A percentile compares a stretch with the other conserved stretches of the same genome.
phyloP scores from a whole-genome alignment of 2,888 invertebrate genomes.

The Terebella lapidaria region DNA sequence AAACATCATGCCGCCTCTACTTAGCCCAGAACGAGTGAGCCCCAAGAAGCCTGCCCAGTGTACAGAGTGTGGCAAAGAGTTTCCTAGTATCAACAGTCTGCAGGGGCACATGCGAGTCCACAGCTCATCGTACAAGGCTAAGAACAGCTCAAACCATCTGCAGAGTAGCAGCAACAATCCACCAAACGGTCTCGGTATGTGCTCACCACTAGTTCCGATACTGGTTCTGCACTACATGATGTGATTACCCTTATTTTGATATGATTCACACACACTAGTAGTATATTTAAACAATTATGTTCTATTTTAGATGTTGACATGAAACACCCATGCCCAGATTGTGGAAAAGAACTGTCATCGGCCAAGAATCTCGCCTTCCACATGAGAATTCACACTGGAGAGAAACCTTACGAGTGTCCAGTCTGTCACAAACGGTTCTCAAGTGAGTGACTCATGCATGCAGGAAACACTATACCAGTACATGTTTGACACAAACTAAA shows the following conservation, averaged over 20 bases:
- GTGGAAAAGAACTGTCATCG: slow-evolving; percentile 52
- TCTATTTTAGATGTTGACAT: too few species aligned
- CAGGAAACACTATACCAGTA: too few species aligned
- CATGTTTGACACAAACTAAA: too few species aligned
- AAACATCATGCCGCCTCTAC: not conserved
- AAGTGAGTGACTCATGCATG: slow-evolving; percentile 7
- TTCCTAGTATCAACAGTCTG: slow-evolving; percentile 55
- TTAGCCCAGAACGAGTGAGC: not conserved
- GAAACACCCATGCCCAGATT: slow-evolving; percentile 47
- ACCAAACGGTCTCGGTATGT: too few species aligned
- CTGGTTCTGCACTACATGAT: too few species aligned
- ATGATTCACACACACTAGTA: too few species aligned
- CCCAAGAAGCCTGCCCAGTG: slow-evolving; percentile 32
- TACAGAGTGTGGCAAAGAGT: slow-evolving; percentile 54
- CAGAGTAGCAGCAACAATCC: too few species aligned
- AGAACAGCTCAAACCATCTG: not conserved
- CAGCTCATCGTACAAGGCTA: slow-evolving; percentile 2
- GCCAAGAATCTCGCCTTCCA: slow-evolving; percentile 51
- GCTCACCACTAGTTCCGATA: too few species aligned
- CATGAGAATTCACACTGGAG: slow-evolving; percentile 54
- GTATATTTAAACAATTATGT: too few species aligned
- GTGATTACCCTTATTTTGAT: too few species aligned
- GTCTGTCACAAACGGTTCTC: slow-evolving; percentile 50
- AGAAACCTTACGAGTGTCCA: slow-evolving; percentile 52
- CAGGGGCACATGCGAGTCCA: slow-evolving; percentile 57